Conservation (phyloP, 2,888 invertebrate genomes). For the Empis stercorea region DNA sequence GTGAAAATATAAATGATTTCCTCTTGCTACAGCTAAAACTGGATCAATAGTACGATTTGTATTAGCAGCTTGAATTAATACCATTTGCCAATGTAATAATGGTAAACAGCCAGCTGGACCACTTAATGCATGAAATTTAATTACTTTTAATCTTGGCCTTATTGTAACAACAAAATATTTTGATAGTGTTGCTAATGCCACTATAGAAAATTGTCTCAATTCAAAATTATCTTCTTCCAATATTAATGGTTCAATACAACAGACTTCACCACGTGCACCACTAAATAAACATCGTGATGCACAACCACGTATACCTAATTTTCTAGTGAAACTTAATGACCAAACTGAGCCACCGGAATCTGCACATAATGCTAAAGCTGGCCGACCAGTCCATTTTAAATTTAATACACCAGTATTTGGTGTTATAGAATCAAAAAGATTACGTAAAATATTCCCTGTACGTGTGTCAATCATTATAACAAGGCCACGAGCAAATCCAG, state of each 20-base stretch:
- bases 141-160: slow-evolving; percentile 60
- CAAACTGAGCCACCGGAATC: slow-evolving; percentile 96
- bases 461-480: slow-evolving; percentile 83
- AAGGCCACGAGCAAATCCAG: slow-evolving; percentile 64
- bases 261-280: slow-evolving; percentile 91
- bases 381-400: slow-evolving; percentile 50
- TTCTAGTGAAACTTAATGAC: slow-evolving; percentile 77
- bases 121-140: slow-evolving; percentile 63
- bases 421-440: slow-evolving; percentile 67
- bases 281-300: slow-evolving; percentile 91
- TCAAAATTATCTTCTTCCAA: slow-evolving; percentile 43
- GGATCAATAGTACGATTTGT: slow-evolving; percentile 61
- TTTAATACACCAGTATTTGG: slow-evolving; percentile 73
- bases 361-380: slow-evolving; percentile 63
- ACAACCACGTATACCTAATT: slow-evolving; percentile 76
- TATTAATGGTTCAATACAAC: slow-evolving; percentile 54
- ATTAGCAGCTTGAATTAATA: slow-evolving; percentile 62
- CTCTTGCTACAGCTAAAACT: slow-evolving; percentile 79
- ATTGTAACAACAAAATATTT: slow-evolving; percentile 66
- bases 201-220: slow-evolving; percentile 58
- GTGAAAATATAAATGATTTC: slow-evolving; percentile 72
- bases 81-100: slow-evolving; percentile 84
- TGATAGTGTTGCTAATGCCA: slow-evolving; percentile 89
- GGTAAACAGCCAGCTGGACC: slow-evolving; percentile 71
- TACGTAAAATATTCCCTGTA: slow-evolving; percentile 62